Evolutionary conservation across 2,888 invertebrate genomes (phyloP).

Genomic region (Leuctra nigra): DNA sequence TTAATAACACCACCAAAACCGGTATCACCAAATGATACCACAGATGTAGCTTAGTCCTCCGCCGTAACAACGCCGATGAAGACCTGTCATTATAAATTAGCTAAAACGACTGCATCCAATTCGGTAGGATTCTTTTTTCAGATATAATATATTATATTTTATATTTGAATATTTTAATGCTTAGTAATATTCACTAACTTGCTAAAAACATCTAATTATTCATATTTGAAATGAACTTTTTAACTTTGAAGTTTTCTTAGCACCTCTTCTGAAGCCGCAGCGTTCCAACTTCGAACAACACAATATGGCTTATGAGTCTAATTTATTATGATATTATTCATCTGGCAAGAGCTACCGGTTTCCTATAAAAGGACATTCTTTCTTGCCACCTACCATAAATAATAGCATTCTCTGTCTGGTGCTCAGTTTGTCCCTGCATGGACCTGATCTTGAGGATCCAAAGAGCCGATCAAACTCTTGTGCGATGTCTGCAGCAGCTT

Average conservation of each 20-base stretch:
- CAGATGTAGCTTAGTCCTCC: too few relatives aligned
- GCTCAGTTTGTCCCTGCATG: too few relatives aligned
- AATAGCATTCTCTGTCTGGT: slow-evolving; percentile 5
- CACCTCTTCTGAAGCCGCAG: neutral
- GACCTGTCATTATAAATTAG: slow-evolving; percentile 10
- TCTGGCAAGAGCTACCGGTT: slow-evolving; percentile 15
- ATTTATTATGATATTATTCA: slow-evolving; percentile 17
- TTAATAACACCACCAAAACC: slow-evolving; percentile 11
- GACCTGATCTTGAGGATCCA: too few relatives aligned
- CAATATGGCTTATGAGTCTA: slow-evolving; percentile 17
- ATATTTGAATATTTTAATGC: slow-evolving; percentile 7
- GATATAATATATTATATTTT: neutral
- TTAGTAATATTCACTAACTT: slow-evolving; percentile 12
- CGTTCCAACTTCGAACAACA: neutral
- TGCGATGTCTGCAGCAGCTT: too few relatives aligned
- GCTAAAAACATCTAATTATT: slow-evolving; percentile 9
- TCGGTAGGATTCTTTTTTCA: slow-evolving; percentile 2
- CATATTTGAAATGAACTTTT: slow-evolving; percentile 5
- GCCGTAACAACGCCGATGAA: slow-evolving; percentile 13
- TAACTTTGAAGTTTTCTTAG: neutral
- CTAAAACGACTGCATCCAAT: slow-evolving; percentile 9
- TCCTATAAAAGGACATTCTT: slow-evolving; percentile 19
- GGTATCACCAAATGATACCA: slow-evolving; percentile 13
- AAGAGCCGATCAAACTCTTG: too few relatives aligned
- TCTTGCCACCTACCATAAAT: slow-evolving; percentile 18